Evolutionary conservation across 2,888 invertebrate genomes (phyloP), one percentile per base, ranked within the genome.

Genomic region (Heliconius hortense): DNA sequence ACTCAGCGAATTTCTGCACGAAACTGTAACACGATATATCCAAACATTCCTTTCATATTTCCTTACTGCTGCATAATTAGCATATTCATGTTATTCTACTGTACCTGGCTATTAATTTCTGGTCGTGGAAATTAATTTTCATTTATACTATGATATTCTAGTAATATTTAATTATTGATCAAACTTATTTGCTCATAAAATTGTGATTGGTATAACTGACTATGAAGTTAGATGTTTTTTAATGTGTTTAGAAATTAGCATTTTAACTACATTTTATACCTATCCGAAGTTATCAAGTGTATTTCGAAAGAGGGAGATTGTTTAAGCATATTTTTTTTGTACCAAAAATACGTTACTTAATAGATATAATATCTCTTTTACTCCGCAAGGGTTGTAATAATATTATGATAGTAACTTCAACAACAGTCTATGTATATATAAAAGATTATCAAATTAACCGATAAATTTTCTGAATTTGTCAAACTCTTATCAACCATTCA

Each of bases 401-500:
- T n/a, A 60, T 67, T 73, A 11, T 74, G 26, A 66, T 64, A n/a
- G 26, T 56, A 28, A 59, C 15, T 59, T 39, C 70, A 66, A 72
- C 21, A 59, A 53, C 15, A 31, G 35, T 26, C 28, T 24, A 24
- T 66, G 43, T 53, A 68, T 70, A 15, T 35, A 71, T 15, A 64
- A 63, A 64, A 28, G 35, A 72, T 71, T 73, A 78, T 78, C 73
- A 63, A 75, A 78, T 77, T 77, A 73, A 73, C 70, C 77, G 74
- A 79, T 80, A 76, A 76, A 81, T 80, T 82, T 79, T 87, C 84
- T 86, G 83, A 77, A 78, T 86, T 86, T 86, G 85, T 84, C 83
- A 86, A 90, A 90, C 87, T 86, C 84, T 88, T 88, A 89, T 88
- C 89, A 82, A 78, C 81, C 80, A 82, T 82, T 84, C 82, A 84